These are phyloP conservation scores for Nomada flava DNA, from an alignment of 2,888 invertebrate genomes.

Conservation along the genomic window DNA sequence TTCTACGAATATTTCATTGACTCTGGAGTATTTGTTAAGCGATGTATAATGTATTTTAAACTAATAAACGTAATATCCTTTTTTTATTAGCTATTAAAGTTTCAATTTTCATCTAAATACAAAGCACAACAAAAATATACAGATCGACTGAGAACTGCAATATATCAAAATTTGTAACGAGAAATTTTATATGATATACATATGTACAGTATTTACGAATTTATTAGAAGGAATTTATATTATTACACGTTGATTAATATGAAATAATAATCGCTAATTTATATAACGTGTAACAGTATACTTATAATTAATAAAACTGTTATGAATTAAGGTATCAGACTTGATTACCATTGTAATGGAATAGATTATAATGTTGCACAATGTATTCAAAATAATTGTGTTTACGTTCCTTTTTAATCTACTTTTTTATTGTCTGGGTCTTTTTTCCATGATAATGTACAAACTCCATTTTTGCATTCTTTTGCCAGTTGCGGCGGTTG, in stretches of 20 bases:
- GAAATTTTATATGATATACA: background rate
- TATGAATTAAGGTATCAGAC: background rate
- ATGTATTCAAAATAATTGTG: conserved; percentile 8
- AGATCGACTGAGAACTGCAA: conserved; percentile 53
- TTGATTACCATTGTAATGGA: background rate
- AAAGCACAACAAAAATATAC: conserved; percentile 56
- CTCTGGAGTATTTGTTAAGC: conserved; percentile 45
- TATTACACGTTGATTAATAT: background rate
- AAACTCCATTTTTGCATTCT: conserved; percentile 81
- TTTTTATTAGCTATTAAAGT: conserved; percentile 26
- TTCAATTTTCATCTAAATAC: conserved; percentile 2
- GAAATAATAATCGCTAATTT: background rate
- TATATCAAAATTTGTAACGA: background rate
- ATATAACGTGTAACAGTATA: background rate
- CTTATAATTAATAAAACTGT: background rate
- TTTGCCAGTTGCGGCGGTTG: conserved; percentile 76
- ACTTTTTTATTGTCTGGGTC: conserved; percentile 55
- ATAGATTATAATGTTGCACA: background rate
- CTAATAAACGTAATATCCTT: conserved; percentile 31
- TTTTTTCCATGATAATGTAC: conserved; percentile 79
- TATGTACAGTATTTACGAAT: conserved; percentile 6
- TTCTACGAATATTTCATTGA: conserved; percentile 21
- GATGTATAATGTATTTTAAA: conserved; percentile 45
- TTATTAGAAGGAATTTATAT: background rate
- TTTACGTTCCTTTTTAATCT: conserved; percentile 17